A percentile compares a stretch with the other conserved stretches of the same genome.
phyloP scores from a whole-genome alignment of 2,888 invertebrate genomes.

The Callimorpha dominula region DNA sequence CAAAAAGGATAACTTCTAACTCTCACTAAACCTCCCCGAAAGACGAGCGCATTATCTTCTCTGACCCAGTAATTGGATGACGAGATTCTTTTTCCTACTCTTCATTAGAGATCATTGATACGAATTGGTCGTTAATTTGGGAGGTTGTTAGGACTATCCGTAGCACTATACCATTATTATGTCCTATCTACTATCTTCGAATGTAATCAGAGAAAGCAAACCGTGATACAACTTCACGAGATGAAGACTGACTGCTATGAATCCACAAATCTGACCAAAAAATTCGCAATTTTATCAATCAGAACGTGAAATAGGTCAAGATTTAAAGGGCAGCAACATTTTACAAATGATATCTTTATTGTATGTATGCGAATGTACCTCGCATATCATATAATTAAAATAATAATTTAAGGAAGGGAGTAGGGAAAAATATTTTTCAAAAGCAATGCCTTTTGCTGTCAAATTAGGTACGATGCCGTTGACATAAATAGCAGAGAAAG shows the following conservation, averaged over 20 bases:
- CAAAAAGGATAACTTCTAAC: background rate
- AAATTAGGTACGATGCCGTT: conserved; percentile 57
- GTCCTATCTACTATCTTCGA: background rate
- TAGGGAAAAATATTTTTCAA: conserved; percentile 43
- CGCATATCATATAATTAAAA: conserved; percentile 21
- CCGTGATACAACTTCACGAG: background rate
- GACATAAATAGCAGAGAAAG: conserved; percentile 56
- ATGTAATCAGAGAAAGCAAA: background rate
- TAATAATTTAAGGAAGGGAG: conserved; percentile 22
- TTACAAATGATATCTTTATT: background rate
- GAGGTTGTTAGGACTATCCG: no score
- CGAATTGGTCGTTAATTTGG: no score
- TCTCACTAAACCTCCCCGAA: background rate
- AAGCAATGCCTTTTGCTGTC: conserved; percentile 54
- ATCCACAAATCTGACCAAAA: background rate
- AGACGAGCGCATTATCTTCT: background rate
- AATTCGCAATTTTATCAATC: background rate
- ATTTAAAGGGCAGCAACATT: background rate
- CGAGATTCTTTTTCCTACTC: background rate
- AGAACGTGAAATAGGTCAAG: background rate
- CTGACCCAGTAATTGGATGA: background rate
- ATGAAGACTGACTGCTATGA: background rate
- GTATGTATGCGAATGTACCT: background rate
- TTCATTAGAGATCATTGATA: background rate
- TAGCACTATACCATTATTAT: background rate